A percentile compares a stretch with the other conserved stretches of the same genome.
These are phyloP conservation scores for Anser brachyrhynchus DNA, from an alignment of 2,113 vertebrate genomes.

Conservation along the genomic window DNA sequence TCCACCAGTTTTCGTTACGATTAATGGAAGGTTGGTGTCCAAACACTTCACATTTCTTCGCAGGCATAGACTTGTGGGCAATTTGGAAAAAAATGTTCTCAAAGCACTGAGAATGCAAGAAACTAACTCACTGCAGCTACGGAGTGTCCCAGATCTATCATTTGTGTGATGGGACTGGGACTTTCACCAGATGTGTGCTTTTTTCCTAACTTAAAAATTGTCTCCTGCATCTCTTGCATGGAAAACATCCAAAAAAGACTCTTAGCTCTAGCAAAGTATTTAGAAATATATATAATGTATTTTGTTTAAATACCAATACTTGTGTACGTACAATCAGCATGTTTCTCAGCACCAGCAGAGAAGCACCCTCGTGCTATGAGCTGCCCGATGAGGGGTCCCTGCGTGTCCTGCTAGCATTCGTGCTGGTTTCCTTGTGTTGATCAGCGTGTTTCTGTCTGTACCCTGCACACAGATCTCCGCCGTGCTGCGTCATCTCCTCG, in stretches of 20 bases:
- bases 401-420: accelerated
- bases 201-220: neutral
- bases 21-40: neutral
- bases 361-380: neutral
- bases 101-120: neutral
- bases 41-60: neutral
- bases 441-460: neutral
- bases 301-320: neutral
- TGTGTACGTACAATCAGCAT: neutral
- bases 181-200: neutral
- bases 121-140: neutral
- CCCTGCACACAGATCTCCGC: neutral
- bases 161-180: neutral
- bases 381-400: neutral
- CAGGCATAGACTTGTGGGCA: neutral
- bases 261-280: neutral
- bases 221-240: neutral
- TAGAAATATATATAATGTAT: neutral
- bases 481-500: accelerated
- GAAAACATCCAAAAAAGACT: neutral
- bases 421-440: neutral
- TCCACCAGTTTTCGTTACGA: neutral
- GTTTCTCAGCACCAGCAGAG: neutral
- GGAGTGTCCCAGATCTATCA: accelerated
- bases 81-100: neutral